phyloP scores from a whole-genome alignment of 2,113 vertebrate species.

The Osmerus mordax region DNA sequence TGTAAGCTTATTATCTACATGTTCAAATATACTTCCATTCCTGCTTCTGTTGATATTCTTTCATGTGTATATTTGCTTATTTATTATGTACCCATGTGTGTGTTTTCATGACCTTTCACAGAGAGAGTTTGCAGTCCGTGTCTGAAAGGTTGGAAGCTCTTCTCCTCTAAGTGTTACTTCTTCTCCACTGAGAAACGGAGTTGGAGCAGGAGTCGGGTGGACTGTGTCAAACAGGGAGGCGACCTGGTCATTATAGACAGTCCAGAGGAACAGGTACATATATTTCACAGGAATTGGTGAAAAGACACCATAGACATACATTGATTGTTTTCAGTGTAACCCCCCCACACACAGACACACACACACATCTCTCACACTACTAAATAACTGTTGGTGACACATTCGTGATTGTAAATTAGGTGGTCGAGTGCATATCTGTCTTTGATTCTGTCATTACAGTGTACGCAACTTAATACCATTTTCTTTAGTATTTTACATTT shows the following conservation, averaged over 20 bases:
- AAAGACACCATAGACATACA: neutral
- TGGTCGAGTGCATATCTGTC: too few relatives aligned
- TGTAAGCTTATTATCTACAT: neutral
- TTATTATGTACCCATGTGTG: neutral
- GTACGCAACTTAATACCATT: neutral
- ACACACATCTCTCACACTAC: too few relatives aligned
- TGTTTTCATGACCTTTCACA: neutral
- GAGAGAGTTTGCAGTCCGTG: neutral
- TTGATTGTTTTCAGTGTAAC: neutral
- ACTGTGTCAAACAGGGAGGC: conserved; percentile 2
- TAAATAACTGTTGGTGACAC: too few relatives aligned
- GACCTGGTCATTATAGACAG: neutral
- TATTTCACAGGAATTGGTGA: neutral
- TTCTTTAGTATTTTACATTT: neutral
- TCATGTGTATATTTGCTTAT: neutral
- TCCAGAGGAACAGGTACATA: conserved; percentile 2
- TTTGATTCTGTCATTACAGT: neutral
- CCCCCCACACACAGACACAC: too few relatives aligned
- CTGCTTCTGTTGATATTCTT: neutral
- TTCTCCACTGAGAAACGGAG: conserved; percentile 4
- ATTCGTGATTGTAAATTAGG: too few relatives aligned
- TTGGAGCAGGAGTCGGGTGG: neutral
- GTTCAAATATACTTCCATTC: neutral
- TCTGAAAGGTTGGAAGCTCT: neutral
- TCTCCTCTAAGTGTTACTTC: neutral